Evolutionary conservation across 2,888 invertebrate genomes (phyloP), one percentile per base, ranked within the genome.

Genomic region (Chymomyza caudatula): DNA sequence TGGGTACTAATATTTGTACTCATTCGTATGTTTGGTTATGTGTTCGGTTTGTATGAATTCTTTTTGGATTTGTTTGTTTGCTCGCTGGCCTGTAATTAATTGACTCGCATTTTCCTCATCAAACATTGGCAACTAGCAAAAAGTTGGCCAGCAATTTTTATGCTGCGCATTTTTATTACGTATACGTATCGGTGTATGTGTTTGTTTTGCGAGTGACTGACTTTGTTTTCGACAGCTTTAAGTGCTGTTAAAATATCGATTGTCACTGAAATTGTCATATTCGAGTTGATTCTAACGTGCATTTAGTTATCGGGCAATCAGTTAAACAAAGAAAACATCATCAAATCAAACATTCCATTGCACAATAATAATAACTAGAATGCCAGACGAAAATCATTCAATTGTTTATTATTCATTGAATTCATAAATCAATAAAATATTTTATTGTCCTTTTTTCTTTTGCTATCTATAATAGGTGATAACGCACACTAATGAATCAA

Each of bases 71-170:
- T 29, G 20, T 63, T 23, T 55, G 43, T 54, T 53, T 74, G 51
- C 47, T 59, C 57, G 71, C 61, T 66, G 69, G 78, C 63, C 74
- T 83, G 83, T 79, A 80, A 79, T 79, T 79, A 79, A 79, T 79
- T 80, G 79, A 79, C 78, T 83, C 76, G 67, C 74, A 76, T 79
- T 78, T 79, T 76, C 11, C 70, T 61, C 78, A 74, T 82, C 69
- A 67, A 70, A 65, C 66, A 67, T n/a, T 60, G 74, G 76, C 67
- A 76, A 74, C 75, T 65, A 72, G 63, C 72, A 75, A 63, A 69
- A 74, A 74, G 69, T 74, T 72, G 29, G 29, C 11, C 8, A 37
- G 11, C 29, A 37, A 37, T 37, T 37, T 37, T 11, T 37, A 37
- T 37, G 25, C 25, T n/a, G 5, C 4, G 5, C 6, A 11, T 11